These are phyloP conservation scores for Huso huso DNA, from an alignment of 2,797 vertebrate genomes.

Conservation along the genomic window DNA sequence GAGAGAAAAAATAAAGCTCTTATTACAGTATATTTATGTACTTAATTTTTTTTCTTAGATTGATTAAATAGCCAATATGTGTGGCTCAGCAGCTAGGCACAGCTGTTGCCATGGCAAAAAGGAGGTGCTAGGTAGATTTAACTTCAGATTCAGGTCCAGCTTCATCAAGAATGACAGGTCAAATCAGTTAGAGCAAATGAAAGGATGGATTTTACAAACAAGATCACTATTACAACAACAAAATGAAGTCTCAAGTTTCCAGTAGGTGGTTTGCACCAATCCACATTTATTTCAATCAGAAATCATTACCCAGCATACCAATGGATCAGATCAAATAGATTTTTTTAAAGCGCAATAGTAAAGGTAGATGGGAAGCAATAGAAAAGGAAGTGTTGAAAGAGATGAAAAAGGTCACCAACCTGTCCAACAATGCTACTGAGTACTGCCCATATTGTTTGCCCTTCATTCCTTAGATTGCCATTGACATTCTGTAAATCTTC, in stretches of 20 bases:
- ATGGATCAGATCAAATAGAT: slow-evolving; percentile 18
- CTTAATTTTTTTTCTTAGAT: too few species aligned
- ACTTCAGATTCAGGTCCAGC: slow-evolving; percentile 38
- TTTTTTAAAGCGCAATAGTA: slow-evolving; percentile 9
- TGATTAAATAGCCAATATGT: too few species aligned
- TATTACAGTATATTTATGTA: too few species aligned
- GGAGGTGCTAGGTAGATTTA: slow-evolving; percentile 36
- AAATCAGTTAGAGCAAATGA: slow-evolving; percentile 57
- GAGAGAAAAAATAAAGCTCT: too few species aligned
- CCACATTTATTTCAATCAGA: slow-evolving; percentile 33
- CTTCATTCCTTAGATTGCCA: slow-evolving; percentile 80
- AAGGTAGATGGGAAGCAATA: slow-evolving; percentile 2
- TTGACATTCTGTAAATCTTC: slow-evolving; percentile 91
- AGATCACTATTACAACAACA: slow-evolving; percentile 37
- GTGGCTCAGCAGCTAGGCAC: slow-evolving; percentile 29
- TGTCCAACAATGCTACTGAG: slow-evolving; percentile 85
- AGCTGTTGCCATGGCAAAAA: slow-evolving; percentile 40
- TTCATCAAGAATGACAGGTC: slow-evolving; percentile 59
- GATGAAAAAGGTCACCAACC: slow-evolving; percentile 52
- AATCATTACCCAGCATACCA: slow-evolving; percentile 21
- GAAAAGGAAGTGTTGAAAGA: too few species aligned
- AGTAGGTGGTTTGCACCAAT: slow-evolving; percentile 31
- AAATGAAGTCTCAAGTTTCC: slow-evolving; percentile 39
- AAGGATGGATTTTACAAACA: slow-evolving; percentile 49
- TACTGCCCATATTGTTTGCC: slow-evolving; percentile 84